Evolutionary conservation across 1,140 invertebrate species (phyloP).

Genomic region (Drosophila melanica): DNA sequence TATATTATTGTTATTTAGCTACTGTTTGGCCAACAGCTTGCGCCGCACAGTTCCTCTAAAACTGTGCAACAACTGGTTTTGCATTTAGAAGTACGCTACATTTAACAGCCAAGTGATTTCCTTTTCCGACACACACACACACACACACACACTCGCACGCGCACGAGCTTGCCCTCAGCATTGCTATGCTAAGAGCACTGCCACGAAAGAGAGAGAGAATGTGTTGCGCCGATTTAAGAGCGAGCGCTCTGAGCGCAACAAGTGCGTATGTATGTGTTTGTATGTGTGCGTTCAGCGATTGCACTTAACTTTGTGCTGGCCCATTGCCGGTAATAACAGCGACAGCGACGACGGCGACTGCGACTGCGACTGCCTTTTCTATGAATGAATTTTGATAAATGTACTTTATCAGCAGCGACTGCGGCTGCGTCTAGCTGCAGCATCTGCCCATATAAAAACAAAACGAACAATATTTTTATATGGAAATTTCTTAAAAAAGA

Average conservation of each 20-base stretch:
- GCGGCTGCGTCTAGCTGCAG: conserved; percentile 29
- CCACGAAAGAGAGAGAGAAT: conserved; percentile 1
- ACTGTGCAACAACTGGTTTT: conserved; percentile 49
- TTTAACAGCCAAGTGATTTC: conserved; percentile 59
- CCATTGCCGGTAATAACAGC: conserved; percentile 38
- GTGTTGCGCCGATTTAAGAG: conserved; percentile 54
- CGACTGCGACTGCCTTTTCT: conserved; percentile 36
- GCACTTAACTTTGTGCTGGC: conserved; percentile 34
- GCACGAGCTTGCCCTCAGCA: background rate
- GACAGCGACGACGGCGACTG: conserved; percentile 1
- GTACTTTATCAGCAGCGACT: conserved; percentile 66
- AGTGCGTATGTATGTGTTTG: conserved; percentile 30
- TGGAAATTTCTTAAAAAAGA: conserved; percentile 56
- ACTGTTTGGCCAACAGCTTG: conserved; percentile 29
- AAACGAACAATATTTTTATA: conserved; percentile 52
- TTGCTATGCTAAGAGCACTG: conserved; percentile 9
- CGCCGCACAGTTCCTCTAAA: conserved; percentile 17
- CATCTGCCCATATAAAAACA: conserved; percentile 38
- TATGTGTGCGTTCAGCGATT: conserved; percentile 12
- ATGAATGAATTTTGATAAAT: conserved; percentile 83
- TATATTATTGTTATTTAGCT: conserved; percentile 15
- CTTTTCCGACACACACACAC: conserved; percentile 57
- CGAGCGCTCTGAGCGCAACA: conserved; percentile 39
- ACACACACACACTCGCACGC: conserved; percentile 4
- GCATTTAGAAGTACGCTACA: conserved; percentile 43